These are phyloP conservation scores for Hycleus phaleratus DNA, from an alignment of 1,140 invertebrate genomes.

Conservation along the genomic window DNA sequence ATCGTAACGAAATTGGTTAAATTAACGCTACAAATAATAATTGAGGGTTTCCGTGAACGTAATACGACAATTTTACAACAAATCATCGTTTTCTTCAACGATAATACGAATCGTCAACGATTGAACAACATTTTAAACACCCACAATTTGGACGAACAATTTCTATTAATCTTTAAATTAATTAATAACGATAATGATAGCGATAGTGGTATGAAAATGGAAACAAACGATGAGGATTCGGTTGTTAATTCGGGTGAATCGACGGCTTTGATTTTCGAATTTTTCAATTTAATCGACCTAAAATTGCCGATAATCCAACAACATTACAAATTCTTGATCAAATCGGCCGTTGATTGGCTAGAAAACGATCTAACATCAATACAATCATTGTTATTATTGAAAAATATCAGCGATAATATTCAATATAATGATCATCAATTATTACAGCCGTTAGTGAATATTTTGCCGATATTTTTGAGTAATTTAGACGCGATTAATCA, in stretches of 20 bases:
- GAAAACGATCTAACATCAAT: conserved; percentile 30
- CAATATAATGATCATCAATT: conserved; percentile 1
- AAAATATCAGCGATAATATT: background rate
- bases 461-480: conserved; percentile 29
- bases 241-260: conserved; percentile 40
- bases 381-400: conserved; percentile 30
- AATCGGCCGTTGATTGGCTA: conserved; percentile 36
- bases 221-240: background rate
- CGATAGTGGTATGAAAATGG: too few species aligned
- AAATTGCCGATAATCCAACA: too few species aligned
- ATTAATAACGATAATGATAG: background rate
- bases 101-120: conserved; percentile 36
- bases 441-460: conserved; percentile 21
- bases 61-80: conserved; percentile 46
- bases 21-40: conserved; percentile 44
- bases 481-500: background rate
- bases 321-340: conserved; percentile 38
- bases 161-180: conserved; percentile 24
- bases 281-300: conserved; percentile 42
- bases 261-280: conserved; percentile 44
- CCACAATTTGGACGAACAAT: conserved; percentile 17
- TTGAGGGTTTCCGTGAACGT: conserved; percentile 32
- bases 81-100: conserved; percentile 49
- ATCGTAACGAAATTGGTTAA: conserved; percentile 35
- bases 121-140: conserved; percentile 10